These are phyloP conservation scores for Amphipoea oculea DNA, from an alignment of 2,888 invertebrate species.

Conservation along the genomic window DNA sequence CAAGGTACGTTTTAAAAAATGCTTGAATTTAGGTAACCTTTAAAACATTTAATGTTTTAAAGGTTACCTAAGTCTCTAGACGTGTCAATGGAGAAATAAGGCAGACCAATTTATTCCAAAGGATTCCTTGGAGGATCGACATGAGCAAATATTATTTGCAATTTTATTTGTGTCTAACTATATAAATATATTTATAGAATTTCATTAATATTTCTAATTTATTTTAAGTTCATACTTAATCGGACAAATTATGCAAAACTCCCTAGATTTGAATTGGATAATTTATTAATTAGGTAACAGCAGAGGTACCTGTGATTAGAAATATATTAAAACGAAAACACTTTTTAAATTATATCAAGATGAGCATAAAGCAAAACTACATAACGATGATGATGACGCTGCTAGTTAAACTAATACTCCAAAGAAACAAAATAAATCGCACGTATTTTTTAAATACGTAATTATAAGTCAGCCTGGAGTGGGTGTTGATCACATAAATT, in stretches of 20 bases:
- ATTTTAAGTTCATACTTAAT: conserved; percentile 5
- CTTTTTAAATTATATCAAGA: not conserved
- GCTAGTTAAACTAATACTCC: conserved; percentile 2
- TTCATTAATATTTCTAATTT: conserved; percentile 17
- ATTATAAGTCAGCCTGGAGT: conserved; percentile 68
- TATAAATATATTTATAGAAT: not conserved
- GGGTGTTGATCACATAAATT: conserved; percentile 68
- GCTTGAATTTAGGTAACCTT: no score
- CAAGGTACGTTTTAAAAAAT: no score
- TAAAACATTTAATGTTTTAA: not conserved
- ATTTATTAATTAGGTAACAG: not conserved
- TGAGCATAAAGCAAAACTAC: not conserved
- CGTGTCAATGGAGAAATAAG: conserved; percentile 1
- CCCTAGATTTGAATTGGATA: conserved; percentile 6
- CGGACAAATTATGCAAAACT: not conserved
- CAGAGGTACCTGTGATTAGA: no score
- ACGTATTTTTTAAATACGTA: conserved; percentile 49
- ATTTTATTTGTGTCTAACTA: conserved; percentile 14
- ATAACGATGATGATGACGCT: conserved; percentile 24
- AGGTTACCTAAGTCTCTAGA: not conserved
- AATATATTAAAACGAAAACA: not conserved
- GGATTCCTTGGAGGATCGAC: not conserved
- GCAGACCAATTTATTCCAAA: not conserved
- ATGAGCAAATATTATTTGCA: conserved; percentile 5
- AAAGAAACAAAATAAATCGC: conserved; percentile 34